Evolutionary conservation across 2,888 invertebrate species (phyloP).

Genomic region (Aporophyla nigra): DNA sequence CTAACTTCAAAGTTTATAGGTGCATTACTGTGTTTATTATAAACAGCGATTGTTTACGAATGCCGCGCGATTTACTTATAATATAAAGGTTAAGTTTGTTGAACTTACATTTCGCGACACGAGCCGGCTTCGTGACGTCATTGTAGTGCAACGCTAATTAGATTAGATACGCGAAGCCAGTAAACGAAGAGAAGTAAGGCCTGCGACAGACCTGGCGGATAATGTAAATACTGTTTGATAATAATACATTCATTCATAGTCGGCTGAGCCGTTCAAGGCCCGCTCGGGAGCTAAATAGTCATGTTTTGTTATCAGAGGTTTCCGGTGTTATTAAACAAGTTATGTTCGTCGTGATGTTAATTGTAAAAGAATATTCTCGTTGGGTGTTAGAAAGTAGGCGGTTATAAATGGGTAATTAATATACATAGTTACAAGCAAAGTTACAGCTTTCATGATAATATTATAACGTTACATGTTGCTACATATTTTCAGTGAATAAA

Average conservation of each 20-base stretch:
- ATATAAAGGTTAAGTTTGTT: constrained; percentile 85
- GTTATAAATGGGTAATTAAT: constrained; percentile 32
- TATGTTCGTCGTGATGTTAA: constrained; percentile 52
- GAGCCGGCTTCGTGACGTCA: constrained; percentile 86
- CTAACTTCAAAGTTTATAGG: constrained; percentile 25
- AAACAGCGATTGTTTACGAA: constrained; percentile 67
- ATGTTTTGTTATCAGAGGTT: constrained; percentile 73
- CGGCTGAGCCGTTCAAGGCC: constrained; percentile 70
- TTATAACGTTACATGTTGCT: neutral
- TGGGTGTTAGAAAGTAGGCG: constrained; percentile 36
- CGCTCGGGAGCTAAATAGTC: constrained; percentile 67
- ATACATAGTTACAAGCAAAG: neutral
- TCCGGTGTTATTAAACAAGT: constrained; percentile 65
- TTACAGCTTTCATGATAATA: neutral
- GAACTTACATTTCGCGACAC: constrained; percentile 85
- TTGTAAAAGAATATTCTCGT: constrained; percentile 47
- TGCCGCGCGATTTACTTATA: constrained; percentile 66
- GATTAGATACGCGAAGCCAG: constrained; percentile 86
- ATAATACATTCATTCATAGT: constrained; percentile 62
- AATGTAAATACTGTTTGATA: constrained; percentile 77
- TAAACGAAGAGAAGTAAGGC: constrained; percentile 75
- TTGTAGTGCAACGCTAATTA: constrained; percentile 83
- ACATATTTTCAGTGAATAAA: neutral
- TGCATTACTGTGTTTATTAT: constrained; percentile 62
- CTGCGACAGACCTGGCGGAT: constrained; percentile 73